Evolutionary conservation across 2,888 invertebrate species (phyloP), one percentile per base, ranked within the genome.

Genomic region (Drosophila paranaensis): DNA sequence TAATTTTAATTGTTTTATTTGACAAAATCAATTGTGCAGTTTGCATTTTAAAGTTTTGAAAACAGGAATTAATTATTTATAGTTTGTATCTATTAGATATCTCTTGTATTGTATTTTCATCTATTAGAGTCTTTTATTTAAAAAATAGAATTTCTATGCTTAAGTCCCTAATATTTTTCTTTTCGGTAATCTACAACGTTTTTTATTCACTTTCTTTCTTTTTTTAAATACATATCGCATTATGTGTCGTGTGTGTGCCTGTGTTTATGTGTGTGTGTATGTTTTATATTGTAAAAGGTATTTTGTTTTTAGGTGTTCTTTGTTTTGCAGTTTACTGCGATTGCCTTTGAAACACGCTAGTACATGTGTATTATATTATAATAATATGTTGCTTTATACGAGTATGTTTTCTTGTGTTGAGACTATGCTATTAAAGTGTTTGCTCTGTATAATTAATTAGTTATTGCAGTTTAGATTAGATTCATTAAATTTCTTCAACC

Each of bases 101-200:
- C 69, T 61, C 55, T 60, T 60, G 46, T 88, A 86, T 88, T 86
- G 81, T 80, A 73, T 84, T 81, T 81, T 60, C 50, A 86, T 84
- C 86, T 88, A 86, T 88, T 84, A 87, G 79, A 83, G 79, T 88
- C 79, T 78, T 85, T 82, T 77, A 73, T 86, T 88, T 85, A 79
- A 85, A 85, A 86, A 89, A 86, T 88, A 88, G 85, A 86, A 71
- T 86, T 87, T 81, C 89, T 89, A 86, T 89, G 73, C 85, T 84
- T 85, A 85, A 69, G 54, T 71, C 51, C 60, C 86, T 88, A 88
- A 58, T 33, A 9, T 33, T n/a, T 46, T 20, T 45, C 6, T 16
- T 71, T 71, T 39, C 48, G 14, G 72, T 86, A 83, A 62, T 76
- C 87, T 85, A 88, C 82, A 75, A 67, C 77, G 30, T 27, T 39